Evolutionary conservation across 2,888 invertebrate genomes (phyloP).

Genomic region (Idaea dimidiata): DNA sequence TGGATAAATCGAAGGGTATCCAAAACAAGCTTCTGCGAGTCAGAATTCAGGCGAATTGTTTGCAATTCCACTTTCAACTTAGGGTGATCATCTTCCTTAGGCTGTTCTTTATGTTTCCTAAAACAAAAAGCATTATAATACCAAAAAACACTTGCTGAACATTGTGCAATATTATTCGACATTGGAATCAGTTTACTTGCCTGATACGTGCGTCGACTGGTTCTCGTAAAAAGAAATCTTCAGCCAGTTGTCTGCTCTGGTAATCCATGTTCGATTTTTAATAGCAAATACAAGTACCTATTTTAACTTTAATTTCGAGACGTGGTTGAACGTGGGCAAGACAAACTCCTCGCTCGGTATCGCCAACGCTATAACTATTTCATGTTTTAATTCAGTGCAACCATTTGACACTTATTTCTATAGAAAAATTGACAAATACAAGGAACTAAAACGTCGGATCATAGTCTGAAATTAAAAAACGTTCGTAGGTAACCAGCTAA

Average conservation of each 20-base stretch:
- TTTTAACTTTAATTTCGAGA: conserved; percentile 2
- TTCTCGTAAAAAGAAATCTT: conserved; percentile 84
- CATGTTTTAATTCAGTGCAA: too few species aligned
- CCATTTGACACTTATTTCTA: too few species aligned
- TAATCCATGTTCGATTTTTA: conserved; percentile 72
- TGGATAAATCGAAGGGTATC: conserved; percentile 88
- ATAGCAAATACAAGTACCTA: not conserved
- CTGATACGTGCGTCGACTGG: conserved; percentile 82
- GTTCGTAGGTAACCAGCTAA: not conserved
- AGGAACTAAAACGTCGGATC: too few species aligned
- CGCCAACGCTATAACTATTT: not conserved
- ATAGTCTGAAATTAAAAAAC: too few species aligned
- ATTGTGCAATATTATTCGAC: conserved; percentile 26
- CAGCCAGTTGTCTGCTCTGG: conserved; percentile 78
- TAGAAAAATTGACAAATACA: too few species aligned
- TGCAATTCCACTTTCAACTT: conserved; percentile 88
- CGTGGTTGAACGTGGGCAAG: not conserved
- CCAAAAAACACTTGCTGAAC: conserved; percentile 22
- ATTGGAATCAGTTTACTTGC: conserved; percentile 46
- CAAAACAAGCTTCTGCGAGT: conserved; percentile 86
- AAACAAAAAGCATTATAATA: conserved; percentile 20
- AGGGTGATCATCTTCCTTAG: conserved; percentile 70
- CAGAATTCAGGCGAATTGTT: conserved; percentile 84
- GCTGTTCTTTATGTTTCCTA: conserved; percentile 68
- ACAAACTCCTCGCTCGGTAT: not conserved